Conservation (phyloP, 2,888 invertebrate genomes). For the Chrysolina oricalcia region DNA sequence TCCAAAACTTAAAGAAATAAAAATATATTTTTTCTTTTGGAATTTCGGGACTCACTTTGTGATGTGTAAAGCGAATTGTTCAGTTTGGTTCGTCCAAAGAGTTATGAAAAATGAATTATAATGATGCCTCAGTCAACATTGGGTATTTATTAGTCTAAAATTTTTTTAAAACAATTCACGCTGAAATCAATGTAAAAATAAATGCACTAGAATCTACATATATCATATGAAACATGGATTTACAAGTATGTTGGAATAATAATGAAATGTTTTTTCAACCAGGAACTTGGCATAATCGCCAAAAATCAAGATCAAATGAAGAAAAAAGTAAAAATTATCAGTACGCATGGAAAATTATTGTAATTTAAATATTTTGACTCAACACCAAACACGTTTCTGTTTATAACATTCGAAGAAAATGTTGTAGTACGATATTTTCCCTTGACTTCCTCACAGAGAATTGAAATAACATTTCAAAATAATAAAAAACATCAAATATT, state of each 20-base stretch:
- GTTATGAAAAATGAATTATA: neutral
- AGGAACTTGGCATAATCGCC: neutral
- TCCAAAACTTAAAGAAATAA: too few species aligned
- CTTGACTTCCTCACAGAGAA: too few species aligned
- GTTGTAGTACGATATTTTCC: too few species aligned
- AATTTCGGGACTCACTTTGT: too few species aligned
- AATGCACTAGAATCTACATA: neutral
- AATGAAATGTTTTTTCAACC: conserved; percentile 12
- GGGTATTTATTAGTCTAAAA: neutral
- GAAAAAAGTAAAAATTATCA: neutral
- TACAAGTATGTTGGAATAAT: neutral
- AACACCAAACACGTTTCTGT: too few species aligned
- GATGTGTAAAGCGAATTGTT: too few species aligned
- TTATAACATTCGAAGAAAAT: too few species aligned
- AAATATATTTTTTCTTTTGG: too few species aligned
- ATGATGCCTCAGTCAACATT: neutral
- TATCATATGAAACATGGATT: conserved; percentile 9
- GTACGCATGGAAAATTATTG: too few species aligned
- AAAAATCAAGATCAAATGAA: neutral
- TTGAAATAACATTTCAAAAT: too few species aligned
- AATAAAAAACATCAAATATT: too few species aligned
- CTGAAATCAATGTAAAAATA: neutral
- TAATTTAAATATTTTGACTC: too few species aligned
- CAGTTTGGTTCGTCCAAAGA: neutral
- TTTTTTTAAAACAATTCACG: conserved; percentile 2